Conservation (phyloP, 2,888 invertebrate genomes). For the Thelaira solivaga region DNA sequence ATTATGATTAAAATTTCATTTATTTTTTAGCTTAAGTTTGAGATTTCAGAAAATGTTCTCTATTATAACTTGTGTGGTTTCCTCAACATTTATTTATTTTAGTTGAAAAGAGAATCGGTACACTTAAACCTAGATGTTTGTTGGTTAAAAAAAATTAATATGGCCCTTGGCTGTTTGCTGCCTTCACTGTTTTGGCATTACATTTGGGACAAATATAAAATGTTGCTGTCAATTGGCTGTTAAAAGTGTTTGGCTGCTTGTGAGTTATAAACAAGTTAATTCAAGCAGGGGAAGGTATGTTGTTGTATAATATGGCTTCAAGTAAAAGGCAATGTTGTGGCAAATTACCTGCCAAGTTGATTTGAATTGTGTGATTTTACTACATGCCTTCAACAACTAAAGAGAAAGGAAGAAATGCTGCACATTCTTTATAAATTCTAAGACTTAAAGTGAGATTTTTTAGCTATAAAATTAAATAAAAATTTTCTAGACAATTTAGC, state of each 20-base stretch:
- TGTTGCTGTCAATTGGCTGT: slow-evolving; percentile 50
- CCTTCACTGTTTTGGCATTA: slow-evolving; percentile 4
- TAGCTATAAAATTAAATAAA: not conserved
- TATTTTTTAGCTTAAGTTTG: too few relatives aligned
- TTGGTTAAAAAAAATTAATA: slow-evolving; percentile 5
- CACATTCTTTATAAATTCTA: not conserved
- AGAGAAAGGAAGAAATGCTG: not conserved
- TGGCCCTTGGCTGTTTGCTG: slow-evolving; percentile 35
- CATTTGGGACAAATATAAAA: slow-evolving; percentile 51
- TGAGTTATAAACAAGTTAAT: slow-evolving; percentile 2
- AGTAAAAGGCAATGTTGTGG: slow-evolving; percentile 62
- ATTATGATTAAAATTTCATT: too few relatives aligned
- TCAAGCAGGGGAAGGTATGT: slow-evolving; percentile 1
- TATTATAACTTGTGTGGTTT: too few relatives aligned
- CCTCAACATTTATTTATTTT: too few relatives aligned
- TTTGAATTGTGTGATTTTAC: slow-evolving; percentile 43
- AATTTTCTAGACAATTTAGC: slow-evolving; percentile 23
- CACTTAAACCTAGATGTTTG: too few relatives aligned
- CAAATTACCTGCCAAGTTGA: slow-evolving; percentile 66
- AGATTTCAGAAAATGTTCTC: too few relatives aligned
- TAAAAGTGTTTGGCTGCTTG: slow-evolving; percentile 14
- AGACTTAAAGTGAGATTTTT: not conserved
- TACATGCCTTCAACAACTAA: too few relatives aligned
- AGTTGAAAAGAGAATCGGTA: too few relatives aligned
- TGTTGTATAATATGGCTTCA: slow-evolving; percentile 20